Conservation (phyloP, 2,888 invertebrate genomes). For the Epinotia bilunana region DNA sequence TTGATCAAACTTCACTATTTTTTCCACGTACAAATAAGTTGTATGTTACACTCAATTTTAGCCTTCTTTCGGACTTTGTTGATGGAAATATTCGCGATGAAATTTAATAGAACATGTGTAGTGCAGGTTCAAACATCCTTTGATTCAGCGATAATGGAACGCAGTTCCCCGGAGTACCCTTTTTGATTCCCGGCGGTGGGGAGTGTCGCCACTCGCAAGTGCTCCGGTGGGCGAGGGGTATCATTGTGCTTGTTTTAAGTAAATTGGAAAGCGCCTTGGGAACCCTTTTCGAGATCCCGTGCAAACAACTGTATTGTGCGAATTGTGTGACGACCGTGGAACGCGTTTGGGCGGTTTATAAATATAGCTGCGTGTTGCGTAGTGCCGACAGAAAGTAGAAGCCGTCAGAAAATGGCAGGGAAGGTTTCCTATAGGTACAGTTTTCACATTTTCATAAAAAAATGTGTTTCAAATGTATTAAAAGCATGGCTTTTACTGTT, state of each 20-base stretch:
- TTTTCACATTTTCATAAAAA: no score
- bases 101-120: slow-evolving; percentile 4
- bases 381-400: background rate
- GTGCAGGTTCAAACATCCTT: slow-evolving; percentile 12
- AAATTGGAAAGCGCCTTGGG: slow-evolving; percentile 69
- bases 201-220: slow-evolving; percentile 50
- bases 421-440: background rate
- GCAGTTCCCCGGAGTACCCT: slow-evolving; percentile 19
- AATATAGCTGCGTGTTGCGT: background rate
- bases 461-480: no score
- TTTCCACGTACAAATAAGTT: background rate
- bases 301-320: slow-evolving; percentile 13
- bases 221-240: slow-evolving; percentile 49
- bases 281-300: slow-evolving; percentile 5
- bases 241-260: slow-evolving; percentile 70
- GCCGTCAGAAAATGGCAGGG: background rate
- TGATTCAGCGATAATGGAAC: slow-evolving; percentile 13
- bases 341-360: background rate
- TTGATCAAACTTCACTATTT: no score
- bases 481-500: no score
- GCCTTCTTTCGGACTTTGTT: background rate
- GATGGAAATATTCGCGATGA: background rate
- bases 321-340: slow-evolving; percentile 1
- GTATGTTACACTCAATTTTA: background rate
- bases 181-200: slow-evolving; percentile 37